Conservation (phyloP, 2,888 invertebrate genomes). For the Mimachlamys varia region DNA sequence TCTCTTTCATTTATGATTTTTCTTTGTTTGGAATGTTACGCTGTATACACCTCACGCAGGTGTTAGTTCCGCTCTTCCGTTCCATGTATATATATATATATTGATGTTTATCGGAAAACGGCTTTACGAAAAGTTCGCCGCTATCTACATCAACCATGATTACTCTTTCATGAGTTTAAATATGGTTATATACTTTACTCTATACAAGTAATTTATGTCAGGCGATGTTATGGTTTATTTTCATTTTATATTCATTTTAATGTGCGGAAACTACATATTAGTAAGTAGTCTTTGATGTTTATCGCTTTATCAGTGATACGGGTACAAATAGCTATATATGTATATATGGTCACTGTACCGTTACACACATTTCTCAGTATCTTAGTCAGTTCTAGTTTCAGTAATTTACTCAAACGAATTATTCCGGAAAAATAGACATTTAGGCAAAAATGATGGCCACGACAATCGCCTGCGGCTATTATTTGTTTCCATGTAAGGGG, state of each 20-base stretch:
- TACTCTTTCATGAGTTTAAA: conserved; percentile 27
- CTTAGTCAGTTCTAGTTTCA: too few relatives aligned
- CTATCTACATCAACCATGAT: neutral
- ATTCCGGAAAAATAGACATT: too few relatives aligned
- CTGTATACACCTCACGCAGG: too few relatives aligned
- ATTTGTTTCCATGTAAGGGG: neutral
- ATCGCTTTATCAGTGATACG: neutral
- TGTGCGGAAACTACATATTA: neutral
- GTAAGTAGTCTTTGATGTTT: neutral
- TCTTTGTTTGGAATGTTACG: too few relatives aligned
- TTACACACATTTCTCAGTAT: too few relatives aligned
- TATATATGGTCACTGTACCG: neutral
- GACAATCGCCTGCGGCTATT: neutral
- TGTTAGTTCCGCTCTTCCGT: neutral
- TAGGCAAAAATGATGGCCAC: too few relatives aligned
- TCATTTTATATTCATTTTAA: neutral
- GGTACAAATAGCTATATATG: neutral
- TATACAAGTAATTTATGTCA: neutral
- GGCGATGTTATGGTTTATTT: neutral
- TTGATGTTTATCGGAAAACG: neutral
- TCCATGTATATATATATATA: neutral
- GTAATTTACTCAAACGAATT: too few relatives aligned
- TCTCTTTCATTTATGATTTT: too few relatives aligned
- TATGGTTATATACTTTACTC: conserved; percentile 1
- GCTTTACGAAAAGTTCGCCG: neutral